Conservation (phyloP, 1,140 invertebrate species). For the Lysiphlebus fabarum region DNA sequence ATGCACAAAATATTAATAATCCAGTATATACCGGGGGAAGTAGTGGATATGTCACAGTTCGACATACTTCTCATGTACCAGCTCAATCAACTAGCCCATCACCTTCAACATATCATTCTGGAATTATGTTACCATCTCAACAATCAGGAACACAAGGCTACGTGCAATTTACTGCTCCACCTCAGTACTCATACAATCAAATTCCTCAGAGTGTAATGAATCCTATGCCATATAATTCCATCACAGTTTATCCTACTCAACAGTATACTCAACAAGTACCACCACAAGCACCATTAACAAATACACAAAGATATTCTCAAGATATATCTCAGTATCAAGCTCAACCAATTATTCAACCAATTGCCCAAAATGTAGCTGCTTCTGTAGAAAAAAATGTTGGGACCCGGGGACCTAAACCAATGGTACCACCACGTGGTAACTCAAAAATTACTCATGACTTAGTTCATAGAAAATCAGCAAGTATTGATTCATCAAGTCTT, state of each 20-base stretch:
- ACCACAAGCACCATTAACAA: slow-evolving; percentile 42
- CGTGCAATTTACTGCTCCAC: slow-evolving; percentile 38
- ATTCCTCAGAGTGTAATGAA: slow-evolving; percentile 49
- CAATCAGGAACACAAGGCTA: slow-evolving; percentile 33
- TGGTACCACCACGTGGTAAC: slow-evolving; percentile 50
- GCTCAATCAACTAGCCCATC: slow-evolving; percentile 45
- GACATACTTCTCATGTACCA: slow-evolving; percentile 40
- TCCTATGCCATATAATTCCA: slow-evolving; percentile 44
- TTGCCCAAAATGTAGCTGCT: slow-evolving; percentile 45
- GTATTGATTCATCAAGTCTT: slow-evolving; percentile 34
- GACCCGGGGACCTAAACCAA: slow-evolving; percentile 49
- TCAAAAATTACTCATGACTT: slow-evolving; percentile 52
- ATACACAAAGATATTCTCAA: slow-evolving; percentile 48
- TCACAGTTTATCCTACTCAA: slow-evolving; percentile 37
- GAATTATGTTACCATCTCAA: slow-evolving; percentile 36
- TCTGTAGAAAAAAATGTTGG: slow-evolving; percentile 36
- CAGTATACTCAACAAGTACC: slow-evolving; percentile 23
- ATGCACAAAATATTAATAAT: slow-evolving; percentile 33
- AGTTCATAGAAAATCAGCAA: slow-evolving; percentile 40
- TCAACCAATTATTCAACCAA: slow-evolving; percentile 52
- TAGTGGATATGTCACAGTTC: slow-evolving; percentile 46
- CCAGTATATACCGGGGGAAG: slow-evolving; percentile 39
- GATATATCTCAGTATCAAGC: slow-evolving; percentile 48
- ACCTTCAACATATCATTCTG: slow-evolving; percentile 42
- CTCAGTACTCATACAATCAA: slow-evolving; percentile 46